Percentiles rank a stretch among this genome's conserved stretches.
These are phyloP conservation scores for Trissolcus basalis DNA, from an alignment of 1,140 invertebrate species.

Conservation along the genomic window DNA sequence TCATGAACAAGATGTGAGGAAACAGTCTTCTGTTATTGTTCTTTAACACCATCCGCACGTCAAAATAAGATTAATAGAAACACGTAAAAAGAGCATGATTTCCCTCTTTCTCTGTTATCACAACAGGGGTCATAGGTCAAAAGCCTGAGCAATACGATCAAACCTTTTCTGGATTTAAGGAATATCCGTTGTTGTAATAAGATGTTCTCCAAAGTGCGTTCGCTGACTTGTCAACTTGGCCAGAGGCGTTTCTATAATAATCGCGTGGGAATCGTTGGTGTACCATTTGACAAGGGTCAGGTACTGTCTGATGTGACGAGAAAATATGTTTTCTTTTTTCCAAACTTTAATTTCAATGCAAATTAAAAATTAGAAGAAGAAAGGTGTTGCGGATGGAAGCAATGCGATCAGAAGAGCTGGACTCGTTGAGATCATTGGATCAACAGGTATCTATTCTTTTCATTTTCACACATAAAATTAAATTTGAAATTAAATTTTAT, in stretches of 20 bases:
- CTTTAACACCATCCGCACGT: too few species aligned
- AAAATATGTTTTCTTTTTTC: conserved; percentile 24
- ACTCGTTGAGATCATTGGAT: conserved; percentile 65
- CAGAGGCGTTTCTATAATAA: conserved; percentile 65
- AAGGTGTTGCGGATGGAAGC: conserved; percentile 68
- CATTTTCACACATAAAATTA: neutral
- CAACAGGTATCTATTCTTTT: conserved; percentile 59
- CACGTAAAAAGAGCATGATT: too few species aligned
- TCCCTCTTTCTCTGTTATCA: conserved; percentile 35
- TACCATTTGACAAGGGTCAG: conserved; percentile 85
- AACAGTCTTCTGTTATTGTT: too few species aligned
- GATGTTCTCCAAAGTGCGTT: conserved; percentile 58
- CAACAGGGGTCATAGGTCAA: conserved; percentile 31
- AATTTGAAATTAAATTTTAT: too few species aligned
- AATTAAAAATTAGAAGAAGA: conserved; percentile 60
- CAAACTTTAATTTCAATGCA: conserved; percentile 3
- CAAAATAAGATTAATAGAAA: too few species aligned
- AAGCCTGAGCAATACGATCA: conserved; percentile 5
- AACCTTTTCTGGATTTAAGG: conserved; percentile 16
- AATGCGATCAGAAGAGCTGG: conserved; percentile 67
- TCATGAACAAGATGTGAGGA: too few species aligned
- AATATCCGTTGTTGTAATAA: conserved; percentile 11
- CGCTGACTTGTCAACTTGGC: conserved; percentile 46
- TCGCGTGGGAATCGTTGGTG: conserved; percentile 81
- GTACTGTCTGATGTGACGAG: conserved; percentile 59